phyloP scores from a whole-genome alignment of 1,140 invertebrate species.

The Drosophila kurseongensis region DNA sequence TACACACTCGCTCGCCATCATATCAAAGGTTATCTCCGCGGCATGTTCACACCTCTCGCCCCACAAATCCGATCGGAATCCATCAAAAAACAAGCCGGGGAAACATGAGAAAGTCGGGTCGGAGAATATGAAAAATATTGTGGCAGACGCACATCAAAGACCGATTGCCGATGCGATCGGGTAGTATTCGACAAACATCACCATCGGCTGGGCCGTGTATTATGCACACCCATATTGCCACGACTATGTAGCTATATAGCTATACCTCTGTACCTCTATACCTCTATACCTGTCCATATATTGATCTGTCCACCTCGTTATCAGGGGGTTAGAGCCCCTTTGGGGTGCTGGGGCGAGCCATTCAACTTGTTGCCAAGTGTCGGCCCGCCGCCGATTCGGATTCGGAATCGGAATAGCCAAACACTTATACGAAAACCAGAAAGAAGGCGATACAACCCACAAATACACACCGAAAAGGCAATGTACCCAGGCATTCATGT shows the following conservation, averaged over 20 bases:
- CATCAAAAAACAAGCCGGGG: slow-evolving; percentile 34
- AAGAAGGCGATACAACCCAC: slow-evolving; percentile 22
- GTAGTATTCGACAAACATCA: slow-evolving; percentile 10
- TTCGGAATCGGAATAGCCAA: slow-evolving; percentile 31
- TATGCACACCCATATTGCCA: slow-evolving; percentile 21
- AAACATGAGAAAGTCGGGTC: slow-evolving; percentile 33
- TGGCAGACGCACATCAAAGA: slow-evolving; percentile 53
- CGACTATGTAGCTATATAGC: neutral
- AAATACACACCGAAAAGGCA: slow-evolving; percentile 36
- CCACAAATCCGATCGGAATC: slow-evolving; percentile 37
- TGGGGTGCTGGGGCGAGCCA: slow-evolving; percentile 30
- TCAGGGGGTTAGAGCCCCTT: slow-evolving; percentile 41
- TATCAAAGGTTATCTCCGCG: slow-evolving; percentile 25
- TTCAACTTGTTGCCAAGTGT: slow-evolving; percentile 76
- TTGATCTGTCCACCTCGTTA: slow-evolving; percentile 41
- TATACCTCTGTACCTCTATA: neutral
- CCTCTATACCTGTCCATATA: slow-evolving; percentile 12
- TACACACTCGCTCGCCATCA: neutral
- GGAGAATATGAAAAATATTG: slow-evolving; percentile 48
- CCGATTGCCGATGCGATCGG: slow-evolving; percentile 24
- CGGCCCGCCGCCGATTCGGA: slow-evolving; percentile 31
- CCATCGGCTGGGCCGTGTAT: slow-evolving; percentile 3
- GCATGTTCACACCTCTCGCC: slow-evolving; percentile 17
- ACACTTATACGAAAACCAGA: slow-evolving; percentile 12
- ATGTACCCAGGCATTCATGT: slow-evolving; percentile 39